phyloP scores from a whole-genome alignment of 1,140 invertebrate genomes.

The Pseudobourletiella spinata region DNA sequence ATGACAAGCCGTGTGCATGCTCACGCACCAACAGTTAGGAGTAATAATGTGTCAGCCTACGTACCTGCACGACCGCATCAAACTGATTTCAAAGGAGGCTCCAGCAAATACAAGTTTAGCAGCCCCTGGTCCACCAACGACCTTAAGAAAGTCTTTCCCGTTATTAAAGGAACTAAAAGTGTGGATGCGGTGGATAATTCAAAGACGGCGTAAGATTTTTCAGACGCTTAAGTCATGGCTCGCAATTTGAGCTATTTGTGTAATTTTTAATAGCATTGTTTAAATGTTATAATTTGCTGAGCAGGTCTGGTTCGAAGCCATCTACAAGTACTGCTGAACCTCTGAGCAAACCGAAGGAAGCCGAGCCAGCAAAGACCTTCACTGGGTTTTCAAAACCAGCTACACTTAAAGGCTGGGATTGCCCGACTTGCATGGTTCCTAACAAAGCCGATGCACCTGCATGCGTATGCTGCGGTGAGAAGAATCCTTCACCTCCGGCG shows the following conservation, averaged over 20 bases:
- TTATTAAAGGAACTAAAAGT: too few species aligned
- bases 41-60: background rate
- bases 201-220: too few species aligned
- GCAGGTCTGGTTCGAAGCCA: too few species aligned
- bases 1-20: background rate
- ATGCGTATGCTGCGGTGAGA: slow-evolving; percentile 5
- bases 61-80: background rate
- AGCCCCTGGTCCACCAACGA: background rate
- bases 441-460: slow-evolving; percentile 1
- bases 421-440: slow-evolving; percentile 13
- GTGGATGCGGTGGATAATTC: too few species aligned
- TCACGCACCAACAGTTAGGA: background rate
- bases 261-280: too few species aligned
- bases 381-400: too few species aligned
- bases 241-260: too few species aligned
- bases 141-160: background rate
- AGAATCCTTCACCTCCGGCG: background rate
- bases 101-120: slow-evolving; percentile 2
- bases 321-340: too few species aligned
- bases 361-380: too few species aligned
- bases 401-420: slow-evolving; percentile 5
- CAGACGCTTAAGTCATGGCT: too few species aligned
- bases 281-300: too few species aligned
- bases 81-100: background rate
- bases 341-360: too few species aligned